Conservation (phyloP, 2,888 invertebrate species). For the Torymus auratus region DNA sequence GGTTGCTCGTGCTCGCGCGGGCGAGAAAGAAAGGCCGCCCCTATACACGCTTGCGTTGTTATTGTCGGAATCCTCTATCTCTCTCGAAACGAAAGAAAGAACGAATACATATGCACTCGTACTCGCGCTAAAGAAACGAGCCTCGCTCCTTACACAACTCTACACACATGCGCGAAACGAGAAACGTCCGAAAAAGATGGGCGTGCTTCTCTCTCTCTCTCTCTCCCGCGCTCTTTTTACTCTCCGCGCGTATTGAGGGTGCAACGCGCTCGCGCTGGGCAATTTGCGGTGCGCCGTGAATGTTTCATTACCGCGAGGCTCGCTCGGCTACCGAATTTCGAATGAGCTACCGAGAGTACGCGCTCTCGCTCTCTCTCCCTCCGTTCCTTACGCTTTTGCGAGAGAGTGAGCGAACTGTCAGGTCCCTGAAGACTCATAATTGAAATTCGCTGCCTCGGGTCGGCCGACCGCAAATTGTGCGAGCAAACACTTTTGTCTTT, state of each 20-base stretch:
- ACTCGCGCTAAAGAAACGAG: too few species aligned
- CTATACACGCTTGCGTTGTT: too few species aligned
- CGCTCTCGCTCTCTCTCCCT: constrained; percentile 22
- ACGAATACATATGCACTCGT: too few species aligned
- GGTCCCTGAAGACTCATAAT: constrained; percentile 72
- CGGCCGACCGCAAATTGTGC: constrained; percentile 73
- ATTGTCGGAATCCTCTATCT: too few species aligned
- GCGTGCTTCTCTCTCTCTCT: constrained; percentile 14
- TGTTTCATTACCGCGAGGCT: constrained; percentile 75
- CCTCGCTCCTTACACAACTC: too few species aligned
- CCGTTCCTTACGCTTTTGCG: too few species aligned
- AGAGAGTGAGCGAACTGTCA: constrained; percentile 45
- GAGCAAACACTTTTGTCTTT: constrained; percentile 75
- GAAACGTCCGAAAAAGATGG: constrained; percentile 19
- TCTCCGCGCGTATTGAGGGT: constrained; percentile 19
- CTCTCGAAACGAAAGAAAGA: too few species aligned
- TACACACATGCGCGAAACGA: background rate
- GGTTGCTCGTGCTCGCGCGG: too few species aligned
- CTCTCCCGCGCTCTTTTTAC: constrained; percentile 4
- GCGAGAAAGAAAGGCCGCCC: too few species aligned
- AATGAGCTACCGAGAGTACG: constrained; percentile 71
- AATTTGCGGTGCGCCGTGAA: constrained; percentile 76
- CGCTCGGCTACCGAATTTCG: constrained; percentile 76
- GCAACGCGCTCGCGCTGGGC: constrained; percentile 65
- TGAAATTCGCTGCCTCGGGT: constrained; percentile 74